Evolutionary conservation across 1,140 invertebrate species (phyloP).

Genomic region (Helicoverpa zea): DNA sequence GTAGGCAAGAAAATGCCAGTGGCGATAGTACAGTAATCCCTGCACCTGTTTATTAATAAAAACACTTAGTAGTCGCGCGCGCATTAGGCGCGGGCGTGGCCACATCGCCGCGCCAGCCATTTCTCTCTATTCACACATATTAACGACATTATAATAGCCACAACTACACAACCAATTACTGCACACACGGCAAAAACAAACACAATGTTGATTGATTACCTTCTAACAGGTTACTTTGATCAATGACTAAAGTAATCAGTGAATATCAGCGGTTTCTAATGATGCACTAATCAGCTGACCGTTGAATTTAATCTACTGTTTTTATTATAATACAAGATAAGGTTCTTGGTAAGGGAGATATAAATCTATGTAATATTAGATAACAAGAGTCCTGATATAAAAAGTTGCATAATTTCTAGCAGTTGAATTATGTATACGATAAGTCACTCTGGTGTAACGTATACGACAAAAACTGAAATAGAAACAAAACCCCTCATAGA

Average conservation of each 20-base stretch:
- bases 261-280: slow-evolving; percentile 22
- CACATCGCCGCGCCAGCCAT: slow-evolving; percentile 31
- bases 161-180: slow-evolving; percentile 35
- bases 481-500: slow-evolving; percentile 43
- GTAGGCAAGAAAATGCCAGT: neutral
- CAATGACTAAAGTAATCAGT: neutral
- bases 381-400: neutral
- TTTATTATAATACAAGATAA: neutral
- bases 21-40: neutral
- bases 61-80: slow-evolving; percentile 45
- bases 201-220: slow-evolving; percentile 45
- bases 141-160: slow-evolving; percentile 37
- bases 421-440: neutral
- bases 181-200: slow-evolving; percentile 17
- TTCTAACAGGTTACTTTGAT: slow-evolving; percentile 14
- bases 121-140: slow-evolving; percentile 33
- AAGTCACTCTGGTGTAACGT: slow-evolving; percentile 7
- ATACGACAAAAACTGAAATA: slow-evolving; percentile 38
- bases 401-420: neutral
- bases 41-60: slow-evolving; percentile 18
- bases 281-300: neutral
- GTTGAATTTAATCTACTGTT: slow-evolving; percentile 14
- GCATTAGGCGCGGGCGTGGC: slow-evolving; percentile 53
- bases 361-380: neutral
- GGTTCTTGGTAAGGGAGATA: neutral